Percentiles rank a stretch among this genome's conserved stretches.
Evolutionary conservation across 2,113 vertebrate genomes (phyloP).

Genomic region (Azemiops feae): DNA sequence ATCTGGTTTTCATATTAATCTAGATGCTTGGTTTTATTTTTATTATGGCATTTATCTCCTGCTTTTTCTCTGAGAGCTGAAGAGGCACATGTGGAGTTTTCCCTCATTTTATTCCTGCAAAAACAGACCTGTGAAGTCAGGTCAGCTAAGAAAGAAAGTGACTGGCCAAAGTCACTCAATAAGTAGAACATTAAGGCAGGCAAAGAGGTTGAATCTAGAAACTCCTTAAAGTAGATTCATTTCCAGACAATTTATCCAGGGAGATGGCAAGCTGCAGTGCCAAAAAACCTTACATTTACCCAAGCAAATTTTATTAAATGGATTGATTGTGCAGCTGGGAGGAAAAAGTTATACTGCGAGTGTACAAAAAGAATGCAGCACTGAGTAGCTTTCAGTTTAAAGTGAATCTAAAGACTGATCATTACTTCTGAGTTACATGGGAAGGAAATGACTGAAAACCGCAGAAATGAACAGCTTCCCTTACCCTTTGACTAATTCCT

Average conservation of each 20-base stretch:
- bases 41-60: background rate
- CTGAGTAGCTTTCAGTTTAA: background rate
- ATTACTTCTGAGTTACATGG: constrained; percentile 35
- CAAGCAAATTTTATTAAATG: background rate
- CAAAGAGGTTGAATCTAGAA: background rate
- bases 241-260: background rate
- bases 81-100: background rate
- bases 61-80: background rate
- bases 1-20: background rate
- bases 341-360: background rate
- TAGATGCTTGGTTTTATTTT: background rate
- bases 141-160: background rate
- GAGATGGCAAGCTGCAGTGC: background rate
- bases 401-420: constrained; percentile 33
- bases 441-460: constrained; percentile 57
- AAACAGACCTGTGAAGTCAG: background rate
- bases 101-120: background rate
- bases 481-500: constrained; percentile 53
- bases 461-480: constrained; percentile 46
- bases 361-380: background rate
- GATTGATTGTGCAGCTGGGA: background rate
- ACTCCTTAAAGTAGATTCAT: background rate
- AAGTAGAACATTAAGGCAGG: background rate
- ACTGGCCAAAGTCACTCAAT: background rate
- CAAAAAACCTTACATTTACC: background rate